Evolutionary conservation across 1,140 invertebrate genomes (phyloP), one percentile per base, ranked within the genome.

Genomic region (Drosophila lowei): DNA sequence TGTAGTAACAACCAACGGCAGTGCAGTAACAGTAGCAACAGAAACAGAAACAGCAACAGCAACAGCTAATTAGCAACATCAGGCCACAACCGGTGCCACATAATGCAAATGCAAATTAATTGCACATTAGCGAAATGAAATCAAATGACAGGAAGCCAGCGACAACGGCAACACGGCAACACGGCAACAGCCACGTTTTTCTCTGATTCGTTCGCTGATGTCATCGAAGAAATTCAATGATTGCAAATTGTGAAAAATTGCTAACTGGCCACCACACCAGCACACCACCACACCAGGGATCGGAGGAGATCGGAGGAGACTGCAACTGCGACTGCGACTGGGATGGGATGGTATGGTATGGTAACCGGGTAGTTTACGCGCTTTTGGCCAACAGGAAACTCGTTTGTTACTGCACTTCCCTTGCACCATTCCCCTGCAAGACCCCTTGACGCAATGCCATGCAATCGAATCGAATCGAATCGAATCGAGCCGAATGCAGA

Each of bases 181-280:
- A 0, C 23, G 23, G 23, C 23, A 25, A 25, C 18, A 18, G 30
- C 34, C 38, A 2, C 49, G 61, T 30, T 53, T 30, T 43, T 50
- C 56, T 50, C 52, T 18, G 18, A 18, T 18, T 18, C 18, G 30
- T 28, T 59, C 18, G 60, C 65, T 77, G 79, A 25, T 25, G 23
- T 25, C 23, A 25, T 25, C 23, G 23, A 25, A 25, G 23, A 25
- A 25, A 25, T 25, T 25, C 23, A 25, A 25, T 25, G 23, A 81
- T 78, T 77, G 70, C 74, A 74, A 83, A 81, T 78, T 62, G 79
- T 83, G 74, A 77, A 81, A 81, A 81, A 81, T 83, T 74, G 74
- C 64, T 41, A 59, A 59, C 57, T 34, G 68, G 56, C 72, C 55
- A 15, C 6, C 30, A 30, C 28, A 28, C 28, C 28, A 28, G 16